A percentile compares a stretch with the other conserved stretches of the same genome.
These are phyloP conservation scores for Agrochola lychnidis DNA, from an alignment of 2,888 invertebrate genomes.

Conservation along the genomic window DNA sequence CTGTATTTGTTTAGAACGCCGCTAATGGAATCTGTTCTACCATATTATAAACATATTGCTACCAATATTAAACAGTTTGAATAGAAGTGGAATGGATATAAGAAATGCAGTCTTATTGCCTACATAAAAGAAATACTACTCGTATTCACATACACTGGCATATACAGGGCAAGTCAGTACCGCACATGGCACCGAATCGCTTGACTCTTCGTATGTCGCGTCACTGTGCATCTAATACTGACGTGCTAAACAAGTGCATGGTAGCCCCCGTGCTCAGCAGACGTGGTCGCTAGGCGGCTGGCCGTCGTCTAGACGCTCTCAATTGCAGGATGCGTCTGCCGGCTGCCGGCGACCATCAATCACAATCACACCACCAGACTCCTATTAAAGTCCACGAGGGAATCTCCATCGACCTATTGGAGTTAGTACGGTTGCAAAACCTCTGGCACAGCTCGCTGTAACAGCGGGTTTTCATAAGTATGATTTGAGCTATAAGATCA, in stretches of 20 bases:
- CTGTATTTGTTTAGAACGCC: slow-evolving; percentile 50
- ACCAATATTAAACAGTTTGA: neutral
- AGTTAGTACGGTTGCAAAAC: neutral
- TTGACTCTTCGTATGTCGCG: neutral
- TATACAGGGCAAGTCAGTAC: neutral
- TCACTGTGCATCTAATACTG: too few relatives aligned
- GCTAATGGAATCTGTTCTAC: slow-evolving; percentile 20
- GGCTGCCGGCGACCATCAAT: slow-evolving; percentile 56
- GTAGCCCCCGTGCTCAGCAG: neutral
- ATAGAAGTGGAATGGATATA: too few relatives aligned
- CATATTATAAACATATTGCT: slow-evolving; percentile 6
- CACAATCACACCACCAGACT: slow-evolving; percentile 60
- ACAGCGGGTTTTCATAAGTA: neutral
- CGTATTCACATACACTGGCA: too few relatives aligned
- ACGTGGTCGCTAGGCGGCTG: slow-evolving; percentile 7
- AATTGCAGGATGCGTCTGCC: slow-evolving; percentile 66
- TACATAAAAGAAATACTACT: too few relatives aligned
- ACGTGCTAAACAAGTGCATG: neutral
- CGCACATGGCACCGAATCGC: too few relatives aligned
- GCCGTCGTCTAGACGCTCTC: slow-evolving; percentile 64
- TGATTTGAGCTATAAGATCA: neutral
- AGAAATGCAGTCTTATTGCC: neutral
- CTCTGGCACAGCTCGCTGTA: neutral
- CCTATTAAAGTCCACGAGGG: slow-evolving; percentile 26
- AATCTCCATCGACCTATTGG: neutral